phyloP scores from a whole-genome alignment of 2,888 invertebrate genomes.

The Gerris lacustris region DNA sequence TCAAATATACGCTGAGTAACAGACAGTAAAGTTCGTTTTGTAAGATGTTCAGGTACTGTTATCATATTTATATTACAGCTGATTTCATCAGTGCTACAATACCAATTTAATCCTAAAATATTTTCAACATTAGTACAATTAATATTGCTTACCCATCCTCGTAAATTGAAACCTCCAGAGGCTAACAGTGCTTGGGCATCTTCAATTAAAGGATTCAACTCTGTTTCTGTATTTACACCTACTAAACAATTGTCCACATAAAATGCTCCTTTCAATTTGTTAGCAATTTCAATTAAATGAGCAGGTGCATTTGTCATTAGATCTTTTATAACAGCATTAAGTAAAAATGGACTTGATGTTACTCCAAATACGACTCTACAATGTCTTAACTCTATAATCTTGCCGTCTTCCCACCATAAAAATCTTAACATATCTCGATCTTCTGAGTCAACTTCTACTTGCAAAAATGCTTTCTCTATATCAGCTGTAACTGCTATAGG shows the following conservation, averaged over 20 bases:
- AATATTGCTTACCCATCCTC: no score
- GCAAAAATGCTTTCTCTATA: constrained; percentile 21
- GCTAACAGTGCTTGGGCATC: constrained; percentile 3
- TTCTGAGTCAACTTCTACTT: constrained; percentile 5
- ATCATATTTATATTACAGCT: constrained; percentile 11
- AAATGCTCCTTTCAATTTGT: constrained; percentile 17
- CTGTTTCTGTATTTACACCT: constrained; percentile 16
- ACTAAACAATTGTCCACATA: no score
- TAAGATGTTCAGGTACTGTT: background rate
- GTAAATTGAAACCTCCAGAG: constrained; percentile 15
- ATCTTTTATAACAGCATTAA: constrained; percentile 22
- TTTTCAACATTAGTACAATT: no score
- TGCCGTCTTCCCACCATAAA: constrained; percentile 15
- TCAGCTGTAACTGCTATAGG: constrained; percentile 8
- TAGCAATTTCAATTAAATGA: constrained; percentile 12
- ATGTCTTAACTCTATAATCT: constrained; percentile 15
- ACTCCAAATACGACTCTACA: constrained; percentile 18
- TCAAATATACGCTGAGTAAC: constrained; percentile 14
- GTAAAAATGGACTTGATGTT: constrained; percentile 21
- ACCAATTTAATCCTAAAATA: constrained; percentile 17
- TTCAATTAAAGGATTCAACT: constrained; percentile 12
- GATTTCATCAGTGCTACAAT: constrained; percentile 10
- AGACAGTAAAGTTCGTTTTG: constrained; percentile 7
- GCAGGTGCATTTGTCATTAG: constrained; percentile 14
- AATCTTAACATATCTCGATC: constrained; percentile 18